Evolutionary conservation across 2,888 invertebrate species (phyloP).

Genomic region (Ophion obscuratus): DNA sequence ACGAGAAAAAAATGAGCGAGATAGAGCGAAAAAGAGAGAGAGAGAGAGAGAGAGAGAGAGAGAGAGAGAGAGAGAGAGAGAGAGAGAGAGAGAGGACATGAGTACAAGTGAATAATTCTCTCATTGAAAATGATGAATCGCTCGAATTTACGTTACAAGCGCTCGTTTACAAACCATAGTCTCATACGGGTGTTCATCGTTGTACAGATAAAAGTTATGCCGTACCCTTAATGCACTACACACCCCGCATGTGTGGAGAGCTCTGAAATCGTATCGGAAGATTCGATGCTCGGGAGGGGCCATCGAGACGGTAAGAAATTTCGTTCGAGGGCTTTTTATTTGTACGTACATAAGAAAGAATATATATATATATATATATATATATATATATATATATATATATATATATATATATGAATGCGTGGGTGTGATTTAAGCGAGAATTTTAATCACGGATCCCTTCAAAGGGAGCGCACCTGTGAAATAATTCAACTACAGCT

Average conservation of each 20-base stretch:
- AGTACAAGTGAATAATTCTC: constrained; percentile 56
- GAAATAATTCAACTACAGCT: neutral
- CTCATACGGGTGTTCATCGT: constrained; percentile 60
- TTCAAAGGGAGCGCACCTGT: neutral
- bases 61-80: neutral
- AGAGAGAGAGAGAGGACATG: constrained; percentile 10
- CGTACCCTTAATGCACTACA: constrained; percentile 8
- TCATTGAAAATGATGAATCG: constrained; percentile 67
- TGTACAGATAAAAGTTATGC: constrained; percentile 10
- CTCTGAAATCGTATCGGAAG: constrained; percentile 34
- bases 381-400: constrained; percentile 6
- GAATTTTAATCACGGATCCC: neutral
- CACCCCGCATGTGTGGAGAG: constrained; percentile 3
- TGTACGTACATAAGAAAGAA: neutral
- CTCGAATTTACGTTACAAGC: constrained; percentile 66
- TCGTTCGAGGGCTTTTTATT: constrained; percentile 34
- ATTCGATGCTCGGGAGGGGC: constrained; percentile 27
- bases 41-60: neutral
- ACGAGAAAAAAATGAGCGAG: neutral
- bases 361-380: neutral
- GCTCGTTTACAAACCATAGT: constrained; percentile 61
- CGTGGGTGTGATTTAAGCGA: neutral
- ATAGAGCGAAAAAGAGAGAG: constrained; percentile 4
- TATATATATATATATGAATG: constrained; percentile 3
- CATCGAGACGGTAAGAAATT: constrained; percentile 39